Percentiles rank a stretch among this genome's conserved stretches.
phyloP scores from a whole-genome alignment of 53 echinoderm and acorn worm species.

The Luidia sarsii region DNA sequence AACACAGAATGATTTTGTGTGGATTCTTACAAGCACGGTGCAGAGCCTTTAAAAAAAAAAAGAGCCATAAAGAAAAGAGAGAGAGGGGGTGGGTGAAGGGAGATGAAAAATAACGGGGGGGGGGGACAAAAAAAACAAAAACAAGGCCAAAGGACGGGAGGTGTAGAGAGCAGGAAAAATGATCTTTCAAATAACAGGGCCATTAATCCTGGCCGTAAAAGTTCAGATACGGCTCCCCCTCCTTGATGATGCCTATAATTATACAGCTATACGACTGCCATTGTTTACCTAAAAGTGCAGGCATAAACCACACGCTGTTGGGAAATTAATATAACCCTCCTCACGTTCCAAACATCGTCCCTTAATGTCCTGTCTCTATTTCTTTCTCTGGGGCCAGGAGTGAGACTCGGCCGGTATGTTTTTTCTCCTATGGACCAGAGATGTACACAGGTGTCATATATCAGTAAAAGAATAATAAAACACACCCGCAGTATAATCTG shows the following conservation, averaged over 20 bases:
- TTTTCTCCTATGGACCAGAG: no score
- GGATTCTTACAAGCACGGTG: no score
- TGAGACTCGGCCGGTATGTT: no score
- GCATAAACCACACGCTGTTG: slow-evolving; percentile 33
- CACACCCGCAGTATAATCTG: slow-evolving; percentile 8
- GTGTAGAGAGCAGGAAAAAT: neutral
- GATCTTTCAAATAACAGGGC: slow-evolving; percentile 47
- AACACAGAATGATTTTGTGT: no score
- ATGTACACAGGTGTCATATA: slow-evolving; percentile 51
- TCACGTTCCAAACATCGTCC: slow-evolving; percentile 39
- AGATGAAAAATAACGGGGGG: neutral
- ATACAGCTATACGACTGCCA: slow-evolving; percentile 26
- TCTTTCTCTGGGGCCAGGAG: no score
- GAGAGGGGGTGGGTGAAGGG: neutral
- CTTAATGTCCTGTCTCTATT: no score
- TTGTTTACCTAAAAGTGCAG: slow-evolving; percentile 38
- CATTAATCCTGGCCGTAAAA: slow-evolving; percentile 44
- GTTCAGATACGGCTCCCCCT: slow-evolving; percentile 26
- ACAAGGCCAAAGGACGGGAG: no score
- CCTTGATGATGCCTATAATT: slow-evolving; percentile 45
- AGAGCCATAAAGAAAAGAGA: neutral
- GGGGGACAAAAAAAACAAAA: neutral
- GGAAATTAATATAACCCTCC: slow-evolving; percentile 50
- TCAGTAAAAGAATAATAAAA: slow-evolving; percentile 18
- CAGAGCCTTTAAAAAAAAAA: no score